A percentile compares a stretch with the other conserved stretches of the same genome.
phyloP scores from a whole-genome alignment of 2,113 vertebrate species.

The Apistogramma diplotaenia region DNA sequence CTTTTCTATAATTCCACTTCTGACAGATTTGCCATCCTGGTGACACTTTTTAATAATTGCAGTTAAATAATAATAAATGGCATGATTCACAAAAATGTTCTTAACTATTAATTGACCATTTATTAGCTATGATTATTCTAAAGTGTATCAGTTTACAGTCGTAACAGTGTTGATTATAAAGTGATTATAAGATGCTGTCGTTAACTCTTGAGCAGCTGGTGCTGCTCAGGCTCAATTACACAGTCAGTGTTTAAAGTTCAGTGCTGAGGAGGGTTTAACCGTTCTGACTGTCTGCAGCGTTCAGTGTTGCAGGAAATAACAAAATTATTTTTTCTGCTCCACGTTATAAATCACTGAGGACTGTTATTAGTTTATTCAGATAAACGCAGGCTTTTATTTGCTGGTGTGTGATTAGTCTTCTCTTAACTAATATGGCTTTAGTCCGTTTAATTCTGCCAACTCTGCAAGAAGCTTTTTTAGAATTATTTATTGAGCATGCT shows the following conservation, averaged over 20 bases:
- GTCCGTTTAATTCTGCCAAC: background rate
- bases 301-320: background rate
- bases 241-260: background rate
- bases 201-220: background rate
- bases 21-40: background rate
- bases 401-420: background rate
- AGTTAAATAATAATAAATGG: background rate
- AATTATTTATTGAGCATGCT: background rate
- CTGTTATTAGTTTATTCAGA: background rate
- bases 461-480: background rate
- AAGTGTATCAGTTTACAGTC: background rate
- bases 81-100: too few species aligned
- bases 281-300: background rate
- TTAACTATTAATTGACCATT: background rate
- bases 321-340: background rate
- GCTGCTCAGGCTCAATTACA: background rate
- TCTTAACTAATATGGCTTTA: background rate
- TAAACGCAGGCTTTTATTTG: background rate
- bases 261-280: background rate
- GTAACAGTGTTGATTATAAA: background rate
- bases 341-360: background rate
- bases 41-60: background rate
- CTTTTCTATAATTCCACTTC: background rate
- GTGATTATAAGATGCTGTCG: background rate
- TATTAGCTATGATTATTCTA: background rate